Conservation (phyloP, 2,797 vertebrate species). For the Channa striata region DNA sequence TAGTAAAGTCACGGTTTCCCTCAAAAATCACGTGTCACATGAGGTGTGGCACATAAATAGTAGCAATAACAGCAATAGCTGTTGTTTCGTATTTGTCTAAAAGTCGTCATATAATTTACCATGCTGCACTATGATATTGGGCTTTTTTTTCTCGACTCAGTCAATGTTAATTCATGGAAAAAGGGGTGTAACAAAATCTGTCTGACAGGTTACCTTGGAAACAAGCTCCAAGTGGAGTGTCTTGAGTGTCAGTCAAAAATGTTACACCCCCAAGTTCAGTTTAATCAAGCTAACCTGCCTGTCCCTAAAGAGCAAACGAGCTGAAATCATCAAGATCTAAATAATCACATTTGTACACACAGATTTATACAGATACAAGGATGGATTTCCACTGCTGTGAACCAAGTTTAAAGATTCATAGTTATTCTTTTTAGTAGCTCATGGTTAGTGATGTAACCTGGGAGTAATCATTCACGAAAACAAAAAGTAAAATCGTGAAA, state of each 20-base stretch:
- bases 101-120: neutral
- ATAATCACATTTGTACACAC: neutral
- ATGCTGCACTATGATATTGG: neutral
- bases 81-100: too few species aligned
- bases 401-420: neutral
- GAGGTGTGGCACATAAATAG: too few species aligned
- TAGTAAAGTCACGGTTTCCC: too few species aligned
- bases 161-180: constrained; percentile 22
- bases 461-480: neutral
- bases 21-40: too few species aligned
- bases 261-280: constrained; percentile 21
- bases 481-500: neutral
- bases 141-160: neutral
- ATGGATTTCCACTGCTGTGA: neutral
- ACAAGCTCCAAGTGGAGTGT: constrained; percentile 39
- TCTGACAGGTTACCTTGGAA: constrained; percentile 63
- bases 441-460: constrained; percentile 10
- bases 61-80: too few species aligned
- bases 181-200: constrained; percentile 22
- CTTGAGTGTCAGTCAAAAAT: constrained; percentile 37
- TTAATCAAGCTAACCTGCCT: constrained; percentile 34
- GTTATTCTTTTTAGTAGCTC: neutral
- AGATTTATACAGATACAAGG: neutral
- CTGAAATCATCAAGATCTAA: neutral
- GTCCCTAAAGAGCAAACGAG: constrained; percentile 4